These are phyloP conservation scores for Drosophila hawaiiensis DNA, from an alignment of 2,888 invertebrate genomes.

Conservation along the genomic window DNA sequence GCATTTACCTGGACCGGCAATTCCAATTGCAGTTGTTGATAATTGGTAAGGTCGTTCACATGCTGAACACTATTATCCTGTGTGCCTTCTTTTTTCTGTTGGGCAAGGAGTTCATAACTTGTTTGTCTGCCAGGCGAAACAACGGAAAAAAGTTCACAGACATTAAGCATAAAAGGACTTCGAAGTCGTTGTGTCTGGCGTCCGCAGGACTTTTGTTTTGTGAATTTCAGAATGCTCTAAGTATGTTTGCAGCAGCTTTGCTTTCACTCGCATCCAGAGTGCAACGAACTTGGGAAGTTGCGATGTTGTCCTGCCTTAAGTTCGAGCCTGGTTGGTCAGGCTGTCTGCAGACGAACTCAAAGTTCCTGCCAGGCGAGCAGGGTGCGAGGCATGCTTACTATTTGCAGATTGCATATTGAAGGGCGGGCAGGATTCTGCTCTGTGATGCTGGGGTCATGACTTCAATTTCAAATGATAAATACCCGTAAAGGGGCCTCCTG, in stretches of 20 bases:
- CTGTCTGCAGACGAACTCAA: constrained; percentile 42
- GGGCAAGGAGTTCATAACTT: constrained; percentile 56
- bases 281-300: constrained; percentile 63
- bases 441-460: constrained; percentile 69
- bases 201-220: constrained; percentile 61
- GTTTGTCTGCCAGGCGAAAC: constrained; percentile 51
- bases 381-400: constrained; percentile 6
- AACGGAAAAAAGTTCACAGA: constrained; percentile 78
- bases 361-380: constrained; percentile 10
- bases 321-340: constrained; percentile 41
- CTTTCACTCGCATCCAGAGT: constrained; percentile 40
- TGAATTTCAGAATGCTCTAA: constrained; percentile 40
- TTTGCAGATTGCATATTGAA: constrained; percentile 53
- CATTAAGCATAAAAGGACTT: constrained; percentile 56
- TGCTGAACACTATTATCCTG: constrained; percentile 61
- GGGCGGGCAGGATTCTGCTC: constrained; percentile 21
- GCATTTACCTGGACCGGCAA: constrained; percentile 28
- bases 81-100: constrained; percentile 19
- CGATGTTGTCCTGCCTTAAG: constrained; percentile 44
- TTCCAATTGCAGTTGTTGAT: constrained; percentile 58
- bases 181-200: constrained; percentile 53
- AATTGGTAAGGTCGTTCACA: constrained; percentile 74
- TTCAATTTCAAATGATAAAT: constrained; percentile 69
- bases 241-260: constrained; percentile 42
- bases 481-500: constrained; percentile 9